A percentile compares a stretch with the other conserved stretches of the same genome.
Evolutionary conservation across 2,888 invertebrate species (phyloP).

Genomic region (Phlogophora meticulosa): DNA sequence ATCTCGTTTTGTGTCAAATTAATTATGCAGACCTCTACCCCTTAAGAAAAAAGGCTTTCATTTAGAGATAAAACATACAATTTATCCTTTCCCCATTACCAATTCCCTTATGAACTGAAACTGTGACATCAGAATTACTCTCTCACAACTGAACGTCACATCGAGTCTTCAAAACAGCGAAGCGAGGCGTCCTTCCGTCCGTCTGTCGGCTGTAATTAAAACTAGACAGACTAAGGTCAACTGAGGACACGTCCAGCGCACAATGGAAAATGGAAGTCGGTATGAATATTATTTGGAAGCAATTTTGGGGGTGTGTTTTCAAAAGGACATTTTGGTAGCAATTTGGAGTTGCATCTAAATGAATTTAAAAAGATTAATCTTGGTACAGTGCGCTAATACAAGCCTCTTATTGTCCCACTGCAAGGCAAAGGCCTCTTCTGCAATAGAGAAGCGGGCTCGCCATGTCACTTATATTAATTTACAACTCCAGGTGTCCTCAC

Average conservation of each 20-base stretch:
- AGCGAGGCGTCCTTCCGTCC: conserved; percentile 59
- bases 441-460: no score
- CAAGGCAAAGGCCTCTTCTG: no score
- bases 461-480: no score
- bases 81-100: background rate
- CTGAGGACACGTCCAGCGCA: conserved; percentile 46
- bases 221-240: conserved; percentile 62
- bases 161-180: conserved; percentile 59
- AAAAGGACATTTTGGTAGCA: background rate
- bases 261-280: conserved; percentile 39
- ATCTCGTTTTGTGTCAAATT: background rate
- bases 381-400: no score
- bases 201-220: conserved; percentile 68
- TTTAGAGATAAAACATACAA: background rate
- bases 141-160: conserved; percentile 30
- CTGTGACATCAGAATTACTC: conserved; percentile 31
- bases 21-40: background rate
- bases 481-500: no score
- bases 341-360: background rate
- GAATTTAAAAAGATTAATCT: no score
- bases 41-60: background rate
- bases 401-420: no score
- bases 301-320: conserved; percentile 10
- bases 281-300: conserved; percentile 43
- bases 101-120: conserved; percentile 30